A percentile compares a stretch with the other conserved stretches of the same genome.
Conservation (phyloP, 35 echinoderm and acorn worm genomes). For the Acanthaster planci region DNA sequence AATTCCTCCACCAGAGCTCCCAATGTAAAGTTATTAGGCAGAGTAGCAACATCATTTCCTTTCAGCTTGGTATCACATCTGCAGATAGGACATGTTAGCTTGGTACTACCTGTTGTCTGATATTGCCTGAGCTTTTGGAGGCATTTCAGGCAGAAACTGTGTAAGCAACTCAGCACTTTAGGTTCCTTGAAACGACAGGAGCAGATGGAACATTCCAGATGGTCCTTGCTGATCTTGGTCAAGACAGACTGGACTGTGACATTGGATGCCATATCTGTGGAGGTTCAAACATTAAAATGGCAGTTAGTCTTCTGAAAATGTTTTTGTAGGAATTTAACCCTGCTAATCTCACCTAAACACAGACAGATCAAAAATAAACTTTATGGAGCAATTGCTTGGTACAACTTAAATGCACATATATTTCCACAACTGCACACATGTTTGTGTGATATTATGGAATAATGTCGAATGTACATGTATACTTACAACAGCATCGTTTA, state of each 20-base stretch:
- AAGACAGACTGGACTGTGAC: background rate
- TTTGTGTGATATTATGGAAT: too few relatives aligned
- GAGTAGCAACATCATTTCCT: background rate
- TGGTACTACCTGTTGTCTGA: background rate
- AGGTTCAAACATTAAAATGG: too few relatives aligned
- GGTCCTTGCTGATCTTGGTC: background rate
- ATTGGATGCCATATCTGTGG: slow-evolving; percentile 12
- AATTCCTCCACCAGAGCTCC: background rate
- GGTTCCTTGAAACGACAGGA: background rate
- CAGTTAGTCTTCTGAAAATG: too few relatives aligned
- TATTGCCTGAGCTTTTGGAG: background rate
- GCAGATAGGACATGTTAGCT: background rate
- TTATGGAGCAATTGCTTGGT: too few relatives aligned
- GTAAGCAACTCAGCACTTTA: background rate
- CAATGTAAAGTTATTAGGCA: background rate
- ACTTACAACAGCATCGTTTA: too few relatives aligned
- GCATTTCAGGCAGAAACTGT: slow-evolving; percentile 19
- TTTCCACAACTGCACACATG: too few relatives aligned
- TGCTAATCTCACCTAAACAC: too few relatives aligned
- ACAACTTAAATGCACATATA: too few relatives aligned
- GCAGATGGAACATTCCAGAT: slow-evolving; percentile 10
- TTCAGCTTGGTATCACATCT: background rate
- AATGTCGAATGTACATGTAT: too few relatives aligned
- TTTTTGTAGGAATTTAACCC: too few relatives aligned
- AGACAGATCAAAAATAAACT: too few relatives aligned